A percentile compares a stretch with the other conserved stretches of the same genome.
Evolutionary conservation across 2,888 invertebrate genomes (phyloP).

Genomic region (Notodonta dromedarius): DNA sequence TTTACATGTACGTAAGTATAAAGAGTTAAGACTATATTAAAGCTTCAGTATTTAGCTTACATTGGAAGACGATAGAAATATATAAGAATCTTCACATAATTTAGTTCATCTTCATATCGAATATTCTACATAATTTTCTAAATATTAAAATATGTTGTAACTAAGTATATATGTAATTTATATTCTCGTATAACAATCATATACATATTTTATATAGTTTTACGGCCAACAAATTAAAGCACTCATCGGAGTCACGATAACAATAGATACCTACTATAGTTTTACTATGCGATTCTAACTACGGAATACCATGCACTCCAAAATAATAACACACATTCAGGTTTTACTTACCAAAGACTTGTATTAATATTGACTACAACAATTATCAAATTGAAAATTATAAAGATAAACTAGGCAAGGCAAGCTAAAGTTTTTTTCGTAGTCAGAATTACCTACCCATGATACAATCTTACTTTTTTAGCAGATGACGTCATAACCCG

Average conservation of each 20-base stretch:
- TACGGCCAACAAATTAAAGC: constrained; percentile 43
- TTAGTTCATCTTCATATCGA: too few species aligned
- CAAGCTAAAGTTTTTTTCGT: too few species aligned
- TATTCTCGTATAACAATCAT: not conserved
- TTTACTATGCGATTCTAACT: not conserved
- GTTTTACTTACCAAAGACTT: too few species aligned
- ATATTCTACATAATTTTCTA: too few species aligned
- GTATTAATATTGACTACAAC: too few species aligned
- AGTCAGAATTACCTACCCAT: not conserved
- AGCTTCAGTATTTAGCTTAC: constrained; percentile 69
- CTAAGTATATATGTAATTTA: not conserved
- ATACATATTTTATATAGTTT: constrained; percentile 17
- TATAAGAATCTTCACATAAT: not conserved
- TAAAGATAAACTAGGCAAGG: too few species aligned
- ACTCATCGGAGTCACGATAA: constrained; percentile 46
- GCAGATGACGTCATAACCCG: not conserved
- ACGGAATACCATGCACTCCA: not conserved
- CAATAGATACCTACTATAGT: too few species aligned
- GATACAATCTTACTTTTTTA: not conserved
- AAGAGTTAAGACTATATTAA: constrained; percentile 67
- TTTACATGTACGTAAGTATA: constrained; percentile 46
- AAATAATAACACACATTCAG: too few species aligned
- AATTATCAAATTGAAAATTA: too few species aligned
- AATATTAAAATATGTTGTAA: too few species aligned
- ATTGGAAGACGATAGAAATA: constrained; percentile 62